Percentiles rank a stretch among this genome's conserved stretches.
phyloP scores from a whole-genome alignment of 2,888 invertebrate species.

The Spisula solida region DNA sequence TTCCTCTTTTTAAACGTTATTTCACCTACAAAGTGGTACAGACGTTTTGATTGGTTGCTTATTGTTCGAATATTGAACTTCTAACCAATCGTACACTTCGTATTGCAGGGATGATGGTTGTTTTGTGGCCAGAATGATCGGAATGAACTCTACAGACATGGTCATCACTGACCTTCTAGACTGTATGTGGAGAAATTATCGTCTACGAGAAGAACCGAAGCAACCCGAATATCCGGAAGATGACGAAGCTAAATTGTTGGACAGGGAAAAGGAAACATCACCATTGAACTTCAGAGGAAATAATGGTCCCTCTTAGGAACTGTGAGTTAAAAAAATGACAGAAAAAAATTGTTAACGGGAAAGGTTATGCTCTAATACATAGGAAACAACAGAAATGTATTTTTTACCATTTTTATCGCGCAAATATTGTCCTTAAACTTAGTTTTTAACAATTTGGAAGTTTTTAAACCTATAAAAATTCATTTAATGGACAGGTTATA shows the following conservation, averaged over 20 bases:
- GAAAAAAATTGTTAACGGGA: not conserved
- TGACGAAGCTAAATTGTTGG: conserved; percentile 62
- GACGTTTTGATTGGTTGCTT: no score
- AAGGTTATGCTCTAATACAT: not conserved
- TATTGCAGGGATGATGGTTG: conserved; percentile 80
- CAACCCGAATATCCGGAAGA: conserved; percentile 62
- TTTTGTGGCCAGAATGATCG: conserved; percentile 81
- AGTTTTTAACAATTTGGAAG: not conserved
- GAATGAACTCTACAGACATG: conserved; percentile 82
- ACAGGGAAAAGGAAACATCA: conserved; percentile 66
- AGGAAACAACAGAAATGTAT: not conserved
- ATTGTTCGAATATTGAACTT: no score
- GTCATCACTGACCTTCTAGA: conserved; percentile 80
- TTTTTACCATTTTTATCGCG: not conserved
- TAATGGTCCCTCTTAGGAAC: conserved; percentile 33
- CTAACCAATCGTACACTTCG: no score
- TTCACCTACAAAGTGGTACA: no score
- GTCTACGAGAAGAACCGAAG: conserved; percentile 66
- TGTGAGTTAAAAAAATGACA: not conserved
- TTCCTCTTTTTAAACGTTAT: no score
- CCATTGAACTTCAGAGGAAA: conserved; percentile 68
- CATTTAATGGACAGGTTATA: not conserved
- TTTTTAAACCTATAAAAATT: no score
- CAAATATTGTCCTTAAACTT: not conserved
- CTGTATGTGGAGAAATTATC: conserved; percentile 76